A percentile compares a stretch with the other conserved stretches of the same genome.
phyloP scores from a whole-genome alignment of 2,113 vertebrate genomes.

The Copsychus sechellarum region DNA sequence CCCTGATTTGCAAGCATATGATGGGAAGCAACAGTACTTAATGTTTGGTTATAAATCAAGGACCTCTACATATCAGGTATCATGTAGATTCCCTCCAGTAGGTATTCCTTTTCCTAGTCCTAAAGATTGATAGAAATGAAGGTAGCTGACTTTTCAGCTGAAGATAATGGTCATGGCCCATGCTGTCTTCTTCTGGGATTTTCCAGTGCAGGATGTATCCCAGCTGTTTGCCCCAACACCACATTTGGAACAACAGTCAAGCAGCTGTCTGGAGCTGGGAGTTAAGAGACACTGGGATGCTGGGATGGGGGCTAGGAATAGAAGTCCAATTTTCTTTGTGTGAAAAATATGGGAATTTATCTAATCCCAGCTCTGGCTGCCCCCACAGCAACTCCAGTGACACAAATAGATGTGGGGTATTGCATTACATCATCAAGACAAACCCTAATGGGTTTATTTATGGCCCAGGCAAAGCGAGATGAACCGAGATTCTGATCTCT shows the following conservation, averaged over 20 bases:
- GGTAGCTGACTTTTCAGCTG: background rate
- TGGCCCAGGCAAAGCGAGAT: background rate
- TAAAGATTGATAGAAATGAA: background rate
- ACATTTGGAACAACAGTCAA: background rate
- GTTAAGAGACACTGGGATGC: background rate
- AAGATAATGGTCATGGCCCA: background rate
- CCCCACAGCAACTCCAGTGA: background rate
- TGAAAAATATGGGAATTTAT: background rate
- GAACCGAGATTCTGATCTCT: background rate
- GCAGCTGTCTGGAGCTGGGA: background rate
- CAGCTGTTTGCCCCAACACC: background rate
- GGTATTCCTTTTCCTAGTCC: background rate
- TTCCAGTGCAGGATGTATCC: background rate
- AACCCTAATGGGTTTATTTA: constrained; percentile 46
- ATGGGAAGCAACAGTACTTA: background rate
- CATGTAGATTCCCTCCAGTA: background rate
- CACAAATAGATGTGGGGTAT: background rate
- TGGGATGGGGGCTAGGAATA: background rate
- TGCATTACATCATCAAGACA: constrained; percentile 23
- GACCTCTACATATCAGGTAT: background rate
- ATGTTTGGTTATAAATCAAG: background rate
- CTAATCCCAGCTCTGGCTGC: background rate
- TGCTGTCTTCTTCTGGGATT: background rate
- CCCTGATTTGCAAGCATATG: background rate
- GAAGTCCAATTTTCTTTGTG: background rate